A percentile compares a stretch with the other conserved stretches of the same genome.
Conservation (phyloP, 2,888 invertebrate genomes). For the Rhogogaster chlorosoma region DNA sequence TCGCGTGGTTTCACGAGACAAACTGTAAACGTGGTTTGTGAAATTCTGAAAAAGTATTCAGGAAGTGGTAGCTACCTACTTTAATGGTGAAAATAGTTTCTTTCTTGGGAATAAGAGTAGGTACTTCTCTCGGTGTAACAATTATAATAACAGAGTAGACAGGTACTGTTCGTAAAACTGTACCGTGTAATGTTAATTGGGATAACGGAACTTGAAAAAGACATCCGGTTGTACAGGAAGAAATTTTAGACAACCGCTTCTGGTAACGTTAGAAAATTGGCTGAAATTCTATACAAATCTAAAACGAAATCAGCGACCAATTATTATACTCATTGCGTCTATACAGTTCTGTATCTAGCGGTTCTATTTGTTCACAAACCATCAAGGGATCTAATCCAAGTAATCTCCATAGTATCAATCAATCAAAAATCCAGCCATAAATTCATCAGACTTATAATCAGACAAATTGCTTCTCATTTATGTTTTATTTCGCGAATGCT, state of each 20-base stretch:
- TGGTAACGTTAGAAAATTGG: conserved; percentile 23
- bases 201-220: not conserved
- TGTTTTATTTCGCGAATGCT: not conserved
- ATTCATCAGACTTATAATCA: not conserved
- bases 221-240: conserved; percentile 9
- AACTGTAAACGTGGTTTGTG: not conserved
- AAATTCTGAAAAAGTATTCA: not conserved
- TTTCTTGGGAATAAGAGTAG: not conserved
- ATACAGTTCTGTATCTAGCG: not conserved
- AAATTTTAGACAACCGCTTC: not conserved
- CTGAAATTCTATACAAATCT: conserved; percentile 17
- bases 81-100: not conserved
- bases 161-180: conserved; percentile 23
- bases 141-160: not conserved
- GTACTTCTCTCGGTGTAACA: not conserved
- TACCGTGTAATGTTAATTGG: conserved; percentile 5
- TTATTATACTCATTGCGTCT: not conserved
- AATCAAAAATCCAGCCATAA: not conserved
- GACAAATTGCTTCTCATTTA: not conserved
- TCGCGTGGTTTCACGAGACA: not conserved
- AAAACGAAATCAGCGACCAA: not conserved
- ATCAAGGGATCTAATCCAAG: not conserved
- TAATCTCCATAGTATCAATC: not conserved
- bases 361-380: not conserved
- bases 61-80: not conserved